phyloP scores from a whole-genome alignment of 2,888 invertebrate species.

The Catonia carolina region DNA sequence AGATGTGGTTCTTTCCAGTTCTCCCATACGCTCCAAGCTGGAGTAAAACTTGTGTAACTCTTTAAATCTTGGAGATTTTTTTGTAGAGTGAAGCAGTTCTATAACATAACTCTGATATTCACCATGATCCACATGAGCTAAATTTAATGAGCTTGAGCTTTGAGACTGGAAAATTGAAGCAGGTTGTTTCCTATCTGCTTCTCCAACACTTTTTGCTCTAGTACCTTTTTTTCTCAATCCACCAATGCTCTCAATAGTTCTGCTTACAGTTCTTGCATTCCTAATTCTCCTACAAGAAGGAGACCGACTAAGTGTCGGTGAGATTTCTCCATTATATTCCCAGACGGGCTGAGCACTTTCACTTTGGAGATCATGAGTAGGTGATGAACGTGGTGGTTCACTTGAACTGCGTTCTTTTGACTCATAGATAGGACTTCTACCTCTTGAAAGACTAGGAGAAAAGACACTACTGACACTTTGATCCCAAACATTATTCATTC shows the following conservation, averaged over 20 bases:
- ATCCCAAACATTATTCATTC: constrained; percentile 40
- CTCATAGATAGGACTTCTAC: constrained; percentile 41
- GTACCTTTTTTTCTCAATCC: constrained; percentile 45
- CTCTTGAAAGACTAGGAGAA: constrained; percentile 37
- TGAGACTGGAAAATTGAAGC: constrained; percentile 28
- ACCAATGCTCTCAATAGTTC: constrained; percentile 41
- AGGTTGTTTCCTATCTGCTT: constrained; percentile 45
- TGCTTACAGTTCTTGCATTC: constrained; percentile 45
- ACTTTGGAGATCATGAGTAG: constrained; percentile 44
- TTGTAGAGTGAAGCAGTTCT: constrained; percentile 55
- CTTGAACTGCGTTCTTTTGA: constrained; percentile 53
- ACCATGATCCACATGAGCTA: constrained; percentile 37
- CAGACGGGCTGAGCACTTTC: constrained; percentile 40
- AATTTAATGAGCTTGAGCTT: constrained; percentile 46
- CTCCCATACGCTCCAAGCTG: constrained; percentile 75
- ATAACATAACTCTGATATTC: constrained; percentile 62
- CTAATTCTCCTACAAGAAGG: constrained; percentile 61
- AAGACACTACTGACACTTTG: constrained; percentile 33
- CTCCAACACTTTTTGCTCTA: constrained; percentile 60
- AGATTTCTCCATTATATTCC: constrained; percentile 39
- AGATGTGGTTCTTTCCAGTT: constrained; percentile 71
- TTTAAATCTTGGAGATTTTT: constrained; percentile 70
- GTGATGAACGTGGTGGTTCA: constrained; percentile 54
- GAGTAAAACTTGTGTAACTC: constrained; percentile 80
- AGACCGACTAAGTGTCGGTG: constrained; percentile 56